Conservation (phyloP, 2,113 vertebrate genomes). For the Dicaeum eximium region DNA sequence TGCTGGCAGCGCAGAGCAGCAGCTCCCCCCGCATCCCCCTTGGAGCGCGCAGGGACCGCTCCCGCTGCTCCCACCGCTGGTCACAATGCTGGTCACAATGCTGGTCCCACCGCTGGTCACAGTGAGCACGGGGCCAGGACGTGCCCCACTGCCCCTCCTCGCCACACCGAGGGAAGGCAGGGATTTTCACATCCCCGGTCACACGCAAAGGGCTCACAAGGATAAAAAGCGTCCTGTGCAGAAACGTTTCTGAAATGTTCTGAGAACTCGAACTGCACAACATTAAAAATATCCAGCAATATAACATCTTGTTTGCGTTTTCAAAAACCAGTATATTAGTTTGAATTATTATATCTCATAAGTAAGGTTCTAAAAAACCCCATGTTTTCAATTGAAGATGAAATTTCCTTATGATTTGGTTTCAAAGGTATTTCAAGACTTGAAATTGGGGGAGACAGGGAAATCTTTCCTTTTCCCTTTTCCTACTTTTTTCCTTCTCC, state of each 20-base stretch:
- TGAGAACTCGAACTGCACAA: not conserved
- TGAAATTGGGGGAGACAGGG: not conserved
- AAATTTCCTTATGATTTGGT: not conserved
- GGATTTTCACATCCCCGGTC: not conserved
- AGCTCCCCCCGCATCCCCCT: not conserved
- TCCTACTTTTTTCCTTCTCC: not conserved
- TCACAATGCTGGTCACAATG: too few relatives aligned
- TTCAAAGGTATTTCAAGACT: not conserved
- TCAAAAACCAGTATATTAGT: not conserved
- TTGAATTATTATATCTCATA: not conserved
- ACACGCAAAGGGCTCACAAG: not conserved
- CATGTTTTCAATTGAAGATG: not conserved
- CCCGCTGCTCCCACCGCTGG: fast-evolving
- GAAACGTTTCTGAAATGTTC: not conserved
- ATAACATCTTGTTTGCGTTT: not conserved
- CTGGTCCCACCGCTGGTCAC: fast-evolving
- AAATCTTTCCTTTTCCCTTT: not conserved
- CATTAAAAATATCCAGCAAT: not conserved
- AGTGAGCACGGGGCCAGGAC: fast-evolving
- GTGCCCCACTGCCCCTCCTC: not conserved
- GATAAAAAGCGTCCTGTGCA: not conserved
- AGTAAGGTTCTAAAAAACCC: not conserved
- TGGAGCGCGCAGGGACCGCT: fast-evolving
- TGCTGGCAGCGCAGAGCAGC: not conserved
- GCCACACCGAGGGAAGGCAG: fast-evolving